Evolutionary conservation across 2,888 invertebrate species (phyloP).

Genomic region (Tiliacea citrago): DNA sequence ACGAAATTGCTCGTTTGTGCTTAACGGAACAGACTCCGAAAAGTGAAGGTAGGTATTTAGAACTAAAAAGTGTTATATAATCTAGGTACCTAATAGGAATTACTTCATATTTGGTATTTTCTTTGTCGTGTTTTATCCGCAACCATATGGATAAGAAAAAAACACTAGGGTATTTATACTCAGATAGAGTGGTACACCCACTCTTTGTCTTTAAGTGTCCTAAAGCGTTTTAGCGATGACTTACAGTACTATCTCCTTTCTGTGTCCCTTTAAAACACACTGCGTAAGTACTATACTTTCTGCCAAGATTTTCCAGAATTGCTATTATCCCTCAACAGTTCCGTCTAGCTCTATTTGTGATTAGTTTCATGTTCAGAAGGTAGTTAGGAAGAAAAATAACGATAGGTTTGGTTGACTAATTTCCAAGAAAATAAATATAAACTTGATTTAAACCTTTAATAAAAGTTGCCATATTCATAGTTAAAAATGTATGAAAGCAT

Average conservation of each 20-base stretch:
- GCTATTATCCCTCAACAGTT: background rate
- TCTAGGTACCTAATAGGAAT: background rate
- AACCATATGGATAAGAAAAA: background rate
- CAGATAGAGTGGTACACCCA: background rate
- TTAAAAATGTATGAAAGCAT: too few relatives aligned
- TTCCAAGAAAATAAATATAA: background rate
- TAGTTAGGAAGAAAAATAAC: background rate
- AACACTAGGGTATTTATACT: background rate
- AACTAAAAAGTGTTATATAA: background rate
- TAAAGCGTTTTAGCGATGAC: background rate
- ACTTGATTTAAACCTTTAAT: too few relatives aligned
- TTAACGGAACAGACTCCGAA: background rate
- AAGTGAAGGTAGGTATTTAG: slow-evolving; percentile 26
- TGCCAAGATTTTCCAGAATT: background rate
- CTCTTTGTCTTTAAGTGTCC: background rate
- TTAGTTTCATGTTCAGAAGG: background rate
- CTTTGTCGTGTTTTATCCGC: background rate
- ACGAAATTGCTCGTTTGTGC: background rate
- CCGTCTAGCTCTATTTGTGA: background rate
- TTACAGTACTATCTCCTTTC: background rate
- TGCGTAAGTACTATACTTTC: background rate
- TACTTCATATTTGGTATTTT: background rate
- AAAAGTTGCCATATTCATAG: too few relatives aligned
- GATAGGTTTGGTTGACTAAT: background rate
- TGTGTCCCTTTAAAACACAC: background rate